phyloP scores from a whole-genome alignment of 2,888 invertebrate genomes.

The Agrilus mali region DNA sequence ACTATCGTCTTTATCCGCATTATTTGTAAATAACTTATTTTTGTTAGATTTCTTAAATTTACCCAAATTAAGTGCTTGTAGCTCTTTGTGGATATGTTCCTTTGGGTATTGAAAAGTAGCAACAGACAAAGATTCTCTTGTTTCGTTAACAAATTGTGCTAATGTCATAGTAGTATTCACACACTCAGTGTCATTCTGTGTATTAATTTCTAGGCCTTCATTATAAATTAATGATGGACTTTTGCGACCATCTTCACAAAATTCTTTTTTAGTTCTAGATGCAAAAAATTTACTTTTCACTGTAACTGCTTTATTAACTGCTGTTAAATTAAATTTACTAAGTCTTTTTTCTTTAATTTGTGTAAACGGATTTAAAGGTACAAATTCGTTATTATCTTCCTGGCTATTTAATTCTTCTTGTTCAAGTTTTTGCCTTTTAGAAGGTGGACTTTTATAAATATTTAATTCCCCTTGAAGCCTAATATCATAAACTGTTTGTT shows the following conservation, averaged over 20 bases:
- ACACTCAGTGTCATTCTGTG: too few relatives aligned
- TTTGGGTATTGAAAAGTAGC: too few relatives aligned
- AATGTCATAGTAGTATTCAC: too few relatives aligned
- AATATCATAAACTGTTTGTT: conserved; percentile 5
- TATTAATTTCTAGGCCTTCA: too few relatives aligned
- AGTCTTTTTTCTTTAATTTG: conserved; percentile 1
- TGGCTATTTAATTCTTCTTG: neutral
- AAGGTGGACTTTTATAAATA: conserved; percentile 3
- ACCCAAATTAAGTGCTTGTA: too few relatives aligned
- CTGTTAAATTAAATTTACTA: conserved; percentile 6
- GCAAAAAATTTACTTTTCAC: conserved; percentile 5
- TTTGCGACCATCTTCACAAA: too few relatives aligned
- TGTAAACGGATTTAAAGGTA: neutral
- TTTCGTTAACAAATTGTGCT: too few relatives aligned
- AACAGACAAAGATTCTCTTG: too few relatives aligned
- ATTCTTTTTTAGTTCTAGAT: neutral
- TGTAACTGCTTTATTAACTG: neutral
- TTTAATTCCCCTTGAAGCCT: conserved; percentile 5
- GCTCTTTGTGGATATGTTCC: too few relatives aligned
- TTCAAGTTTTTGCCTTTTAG: conserved; percentile 2
- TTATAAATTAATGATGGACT: too few relatives aligned
- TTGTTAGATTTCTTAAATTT: too few relatives aligned
- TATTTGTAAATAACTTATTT: too few relatives aligned
- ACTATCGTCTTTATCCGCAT: neutral
- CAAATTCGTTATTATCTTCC: neutral